Conservation (phyloP, 2,113 vertebrate species). For the Himantopus leucocephalus region DNA sequence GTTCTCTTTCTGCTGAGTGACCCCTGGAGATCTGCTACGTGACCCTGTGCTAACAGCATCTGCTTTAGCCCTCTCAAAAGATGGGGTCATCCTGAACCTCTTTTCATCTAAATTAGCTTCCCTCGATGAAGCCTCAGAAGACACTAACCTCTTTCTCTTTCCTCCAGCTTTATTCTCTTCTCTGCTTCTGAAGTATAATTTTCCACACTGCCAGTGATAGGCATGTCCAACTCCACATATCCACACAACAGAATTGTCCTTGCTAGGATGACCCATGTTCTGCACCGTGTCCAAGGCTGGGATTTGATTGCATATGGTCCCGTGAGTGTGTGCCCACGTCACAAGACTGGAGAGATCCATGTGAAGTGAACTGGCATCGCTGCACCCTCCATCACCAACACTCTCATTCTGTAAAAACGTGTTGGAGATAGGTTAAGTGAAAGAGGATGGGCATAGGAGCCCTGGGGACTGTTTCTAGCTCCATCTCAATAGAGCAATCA, state of each 20-base stretch:
- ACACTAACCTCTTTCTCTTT: neutral
- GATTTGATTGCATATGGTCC: slow-evolving; percentile 45
- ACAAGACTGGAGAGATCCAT: slow-evolving; percentile 19
- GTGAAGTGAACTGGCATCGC: neutral
- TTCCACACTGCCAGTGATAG: slow-evolving; percentile 25
- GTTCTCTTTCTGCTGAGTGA: neutral
- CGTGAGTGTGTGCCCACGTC: slow-evolving; percentile 43
- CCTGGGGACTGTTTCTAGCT: neutral
- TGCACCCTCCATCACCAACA: fast-evolving
- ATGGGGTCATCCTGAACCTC: neutral
- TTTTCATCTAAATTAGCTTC: neutral
- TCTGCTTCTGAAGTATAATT: neutral
- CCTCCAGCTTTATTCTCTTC: neutral
- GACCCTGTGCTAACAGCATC: neutral
- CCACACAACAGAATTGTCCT: neutral
- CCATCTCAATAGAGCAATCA: neutral
- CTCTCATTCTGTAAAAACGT: neutral
- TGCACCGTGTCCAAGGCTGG: neutral
- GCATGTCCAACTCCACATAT: slow-evolving; percentile 25
- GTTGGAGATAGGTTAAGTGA: neutral
- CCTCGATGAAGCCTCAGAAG: neutral
- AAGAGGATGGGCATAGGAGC: neutral
- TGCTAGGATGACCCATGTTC: neutral
- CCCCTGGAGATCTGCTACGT: neutral
- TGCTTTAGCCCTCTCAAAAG: neutral